A percentile compares a stretch with the other conserved stretches of the same genome.
phyloP scores from a whole-genome alignment of 2,797 vertebrate species.

The Syndactyla subalaris region DNA sequence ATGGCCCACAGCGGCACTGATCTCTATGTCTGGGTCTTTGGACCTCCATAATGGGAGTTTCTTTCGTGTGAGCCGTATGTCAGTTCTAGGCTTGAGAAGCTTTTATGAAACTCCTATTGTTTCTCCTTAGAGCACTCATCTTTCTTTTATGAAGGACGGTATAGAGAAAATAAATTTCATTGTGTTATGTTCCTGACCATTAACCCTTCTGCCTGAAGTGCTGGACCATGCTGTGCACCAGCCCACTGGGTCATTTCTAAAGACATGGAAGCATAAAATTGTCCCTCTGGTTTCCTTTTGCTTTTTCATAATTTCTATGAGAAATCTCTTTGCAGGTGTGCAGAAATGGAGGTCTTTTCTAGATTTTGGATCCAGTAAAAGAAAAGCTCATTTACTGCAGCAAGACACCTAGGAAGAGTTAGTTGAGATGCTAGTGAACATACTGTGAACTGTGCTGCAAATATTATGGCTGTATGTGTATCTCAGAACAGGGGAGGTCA shows the following conservation, averaged over 20 bases:
- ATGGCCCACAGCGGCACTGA: not conserved
- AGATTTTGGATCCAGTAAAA: not conserved
- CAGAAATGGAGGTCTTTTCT: not conserved
- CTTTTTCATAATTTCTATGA: not conserved
- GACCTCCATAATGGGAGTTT: not conserved
- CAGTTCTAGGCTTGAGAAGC: not conserved
- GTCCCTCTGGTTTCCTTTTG: not conserved
- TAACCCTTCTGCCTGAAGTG: not conserved
- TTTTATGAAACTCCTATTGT: not conserved
- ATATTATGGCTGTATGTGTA: not conserved
- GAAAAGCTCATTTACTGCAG: not conserved
- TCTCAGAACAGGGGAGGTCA: not conserved
- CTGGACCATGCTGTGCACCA: not conserved
- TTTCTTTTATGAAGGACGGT: not conserved
- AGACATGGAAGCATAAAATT: not conserved
- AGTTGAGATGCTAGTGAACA: not conserved
- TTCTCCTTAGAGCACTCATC: not conserved
- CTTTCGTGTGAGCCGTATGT: rapidly evolving
- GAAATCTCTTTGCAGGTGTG: not conserved
- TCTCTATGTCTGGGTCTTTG: not conserved
- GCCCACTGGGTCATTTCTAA: not conserved
- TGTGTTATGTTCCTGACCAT: not conserved
- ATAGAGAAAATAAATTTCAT: not conserved
- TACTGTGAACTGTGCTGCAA: not conserved
- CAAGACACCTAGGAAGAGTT: not conserved